Evolutionary conservation across 2,797 vertebrate species (phyloP), one percentile per base, ranked within the genome.

Genomic region (Apogon talboti): DNA sequence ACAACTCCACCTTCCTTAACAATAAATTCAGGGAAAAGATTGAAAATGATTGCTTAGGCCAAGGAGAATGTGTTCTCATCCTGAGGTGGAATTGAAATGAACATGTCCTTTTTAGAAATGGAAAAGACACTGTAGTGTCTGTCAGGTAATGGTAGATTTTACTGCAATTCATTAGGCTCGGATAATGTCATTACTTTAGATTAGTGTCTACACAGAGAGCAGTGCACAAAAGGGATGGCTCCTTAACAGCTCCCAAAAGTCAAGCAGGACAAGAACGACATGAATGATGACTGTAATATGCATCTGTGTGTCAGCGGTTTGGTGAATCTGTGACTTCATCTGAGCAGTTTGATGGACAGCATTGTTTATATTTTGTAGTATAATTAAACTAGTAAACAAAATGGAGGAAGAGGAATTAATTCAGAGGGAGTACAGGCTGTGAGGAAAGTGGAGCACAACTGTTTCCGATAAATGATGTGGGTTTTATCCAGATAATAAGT

Each of bases 211-310:
- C 49, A 51, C 45, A 42, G n/a, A 38, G 30, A 11, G 8, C 19
- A 40, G 16, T 54, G 38, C 45, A 35, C 38, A 48, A 49, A 59
- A 43, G 18, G 8, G 50, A 5, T 9, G 9, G 41, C 30, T 30
- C 38, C 37, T 49, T 40, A 38, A 33, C 15, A 28, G 14, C 30
- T 45, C 42, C 33, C 13, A 9, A 33, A 18, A 30, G 62, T 55
- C 14, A 1, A 15, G 14, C 7, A 12, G 16, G 19, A 7, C 11
- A 10, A 11, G 8, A 9, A 1, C 15, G 3, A 12, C 13, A n/a
- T 53, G 33, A 57, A 10, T 62, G 16, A 14, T 15, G n/a, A 24
- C 53, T 66, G 61, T 56, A 50, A 55, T 46, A 53, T 45, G 58
- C 46, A 6, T 2, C 2, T 71, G 12, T 50, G 9, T 12, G 6